Conservation (phyloP, 2,797 vertebrate genomes). For the Lates japonicus region DNA sequence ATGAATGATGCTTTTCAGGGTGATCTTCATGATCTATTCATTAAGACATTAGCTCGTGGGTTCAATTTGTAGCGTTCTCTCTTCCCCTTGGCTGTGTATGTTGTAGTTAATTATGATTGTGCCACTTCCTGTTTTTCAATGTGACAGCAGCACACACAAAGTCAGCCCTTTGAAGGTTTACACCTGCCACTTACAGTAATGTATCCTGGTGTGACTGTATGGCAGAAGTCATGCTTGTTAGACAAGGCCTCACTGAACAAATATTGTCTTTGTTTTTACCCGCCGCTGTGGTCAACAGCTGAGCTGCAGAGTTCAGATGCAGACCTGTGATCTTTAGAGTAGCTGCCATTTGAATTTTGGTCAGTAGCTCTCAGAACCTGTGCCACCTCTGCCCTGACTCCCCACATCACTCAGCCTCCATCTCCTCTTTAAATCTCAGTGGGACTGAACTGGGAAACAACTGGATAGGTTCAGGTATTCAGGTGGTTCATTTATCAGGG, state of each 20-base stretch:
- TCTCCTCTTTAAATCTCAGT: slow-evolving; percentile 51
- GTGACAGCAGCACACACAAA: background rate
- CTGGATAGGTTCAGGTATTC: slow-evolving; percentile 29
- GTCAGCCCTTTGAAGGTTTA: slow-evolving; percentile 37
- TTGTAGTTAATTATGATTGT: slow-evolving; percentile 8
- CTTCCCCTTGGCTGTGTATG: background rate
- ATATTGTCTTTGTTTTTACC: slow-evolving; percentile 35
- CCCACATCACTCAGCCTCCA: slow-evolving; percentile 40
- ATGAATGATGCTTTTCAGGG: background rate
- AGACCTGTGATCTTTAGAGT: slow-evolving; percentile 34
- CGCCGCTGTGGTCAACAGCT: slow-evolving; percentile 27
- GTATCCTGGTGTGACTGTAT: slow-evolving; percentile 10
- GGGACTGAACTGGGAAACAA: slow-evolving; percentile 17
- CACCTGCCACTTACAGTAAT: slow-evolving; percentile 41
- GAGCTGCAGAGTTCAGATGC: slow-evolving; percentile 43
- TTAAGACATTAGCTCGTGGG: background rate
- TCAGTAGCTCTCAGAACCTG: slow-evolving; percentile 54
- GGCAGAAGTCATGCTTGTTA: slow-evolving; percentile 3
- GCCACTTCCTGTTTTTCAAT: slow-evolving; percentile 1
- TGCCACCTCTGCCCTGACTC: slow-evolving; percentile 38
- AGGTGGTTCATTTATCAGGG: slow-evolving; percentile 32
- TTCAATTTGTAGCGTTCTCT: background rate
- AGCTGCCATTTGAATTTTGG: slow-evolving; percentile 52
- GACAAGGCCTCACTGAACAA: slow-evolving; percentile 13
- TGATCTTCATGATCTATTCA: background rate